Percentiles rank a stretch among this genome's conserved stretches.
Conservation (phyloP, 1,140 invertebrate genomes). For the Colletes latitarsis region DNA sequence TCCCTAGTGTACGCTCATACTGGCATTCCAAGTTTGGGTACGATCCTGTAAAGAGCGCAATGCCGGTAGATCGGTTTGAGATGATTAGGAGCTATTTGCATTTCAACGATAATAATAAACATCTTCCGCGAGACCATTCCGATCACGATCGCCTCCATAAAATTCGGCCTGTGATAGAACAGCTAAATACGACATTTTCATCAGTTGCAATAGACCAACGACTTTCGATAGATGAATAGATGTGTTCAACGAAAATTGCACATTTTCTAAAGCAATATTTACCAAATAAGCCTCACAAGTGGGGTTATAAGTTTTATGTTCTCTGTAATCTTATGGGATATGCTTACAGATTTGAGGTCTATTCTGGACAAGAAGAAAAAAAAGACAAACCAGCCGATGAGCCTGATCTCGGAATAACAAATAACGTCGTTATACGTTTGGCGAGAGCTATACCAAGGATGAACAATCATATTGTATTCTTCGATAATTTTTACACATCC, state of each 20-base stretch:
- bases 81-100: background rate
- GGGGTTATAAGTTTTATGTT: constrained; percentile 70
- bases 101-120: background rate
- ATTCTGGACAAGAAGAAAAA: constrained; percentile 54
- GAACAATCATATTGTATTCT: constrained; percentile 53
- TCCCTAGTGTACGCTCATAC: no score
- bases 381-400: constrained; percentile 29
- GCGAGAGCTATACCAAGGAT: background rate
- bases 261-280: constrained; percentile 14
- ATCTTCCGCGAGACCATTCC: background rate
- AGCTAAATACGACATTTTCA: background rate
- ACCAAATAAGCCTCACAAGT: constrained; percentile 65
- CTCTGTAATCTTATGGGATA: constrained; percentile 64
- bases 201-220: background rate
- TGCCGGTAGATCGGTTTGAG: background rate
- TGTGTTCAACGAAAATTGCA: background rate
- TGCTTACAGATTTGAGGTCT: constrained; percentile 60
- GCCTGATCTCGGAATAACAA: background rate
- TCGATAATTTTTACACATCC: constrained; percentile 60
- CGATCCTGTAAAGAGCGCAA: background rate
- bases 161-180: background rate
- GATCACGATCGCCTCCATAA: background rate
- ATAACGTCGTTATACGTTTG: constrained; percentile 2
- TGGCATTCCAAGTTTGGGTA: no score
- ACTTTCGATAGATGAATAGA: background rate